phyloP scores from a whole-genome alignment of 2,888 invertebrate species.

The Troglohyphantes excavatus region DNA sequence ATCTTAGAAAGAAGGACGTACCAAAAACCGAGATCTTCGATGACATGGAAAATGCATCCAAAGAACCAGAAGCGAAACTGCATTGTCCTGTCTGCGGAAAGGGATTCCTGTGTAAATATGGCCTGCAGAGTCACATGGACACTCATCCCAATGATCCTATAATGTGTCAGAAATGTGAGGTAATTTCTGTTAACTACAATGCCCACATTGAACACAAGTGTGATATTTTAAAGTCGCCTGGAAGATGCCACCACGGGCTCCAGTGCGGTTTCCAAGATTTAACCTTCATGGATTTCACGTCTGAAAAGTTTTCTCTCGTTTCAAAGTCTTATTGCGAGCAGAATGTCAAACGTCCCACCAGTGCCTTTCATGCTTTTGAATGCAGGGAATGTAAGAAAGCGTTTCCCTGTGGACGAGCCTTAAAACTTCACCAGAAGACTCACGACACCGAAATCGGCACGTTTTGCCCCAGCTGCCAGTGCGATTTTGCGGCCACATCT shows the following conservation, averaged over 20 bases:
- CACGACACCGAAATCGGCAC: slow-evolving; percentile 81
- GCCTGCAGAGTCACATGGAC: slow-evolving; percentile 87
- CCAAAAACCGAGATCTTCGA: slow-evolving; percentile 28
- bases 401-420: slow-evolving; percentile 82
- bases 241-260: slow-evolving; percentile 31
- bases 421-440: slow-evolving; percentile 81
- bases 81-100: slow-evolving; percentile 87
- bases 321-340: slow-evolving; percentile 89
- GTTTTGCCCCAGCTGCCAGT: slow-evolving; percentile 83
- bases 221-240: slow-evolving; percentile 13
- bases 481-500: slow-evolving; percentile 86
- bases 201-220: slow-evolving; percentile 79
- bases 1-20: slow-evolving; percentile 46
- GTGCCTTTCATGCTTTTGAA: slow-evolving; percentile 82
- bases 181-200: slow-evolving; percentile 87
- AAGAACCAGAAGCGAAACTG: slow-evolving; percentile 76
- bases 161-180: slow-evolving; percentile 89
- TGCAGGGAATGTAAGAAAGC: slow-evolving; percentile 82
- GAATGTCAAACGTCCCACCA: slow-evolving; percentile 82
- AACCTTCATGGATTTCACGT: slow-evolving; percentile 90
- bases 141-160: slow-evolving; percentile 87
- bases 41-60: slow-evolving; percentile 66
- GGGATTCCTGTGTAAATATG: slow-evolving; percentile 86
- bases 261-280: slow-evolving; percentile 83
- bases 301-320: slow-evolving; percentile 90